Percentiles rank a stretch among this genome's conserved stretches.
Conservation (phyloP, 2,797 vertebrate genomes). For the Brotogeris chrysoptera region DNA sequence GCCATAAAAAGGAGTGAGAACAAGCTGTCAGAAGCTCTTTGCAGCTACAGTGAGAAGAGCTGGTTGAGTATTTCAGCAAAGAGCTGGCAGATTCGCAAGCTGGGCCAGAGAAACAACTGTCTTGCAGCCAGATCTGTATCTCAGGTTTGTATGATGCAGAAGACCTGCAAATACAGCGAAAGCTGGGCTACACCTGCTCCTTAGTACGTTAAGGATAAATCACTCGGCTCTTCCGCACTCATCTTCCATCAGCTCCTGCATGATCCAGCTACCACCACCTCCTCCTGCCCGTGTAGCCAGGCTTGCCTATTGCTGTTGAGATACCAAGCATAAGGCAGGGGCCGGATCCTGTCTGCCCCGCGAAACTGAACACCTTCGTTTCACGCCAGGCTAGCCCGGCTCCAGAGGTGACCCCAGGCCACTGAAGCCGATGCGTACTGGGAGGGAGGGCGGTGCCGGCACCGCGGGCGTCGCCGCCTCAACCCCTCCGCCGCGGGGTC, state of each 20-base stretch:
- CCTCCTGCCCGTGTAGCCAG: too few relatives aligned
- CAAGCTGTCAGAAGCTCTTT: fast-evolving
- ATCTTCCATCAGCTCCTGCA: fast-evolving
- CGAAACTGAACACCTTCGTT: fast-evolving
- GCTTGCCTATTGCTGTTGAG: neutral
- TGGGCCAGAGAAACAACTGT: fast-evolving
- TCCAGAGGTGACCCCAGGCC: fast-evolving
- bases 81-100: too few relatives aligned
- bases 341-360: fast-evolving
- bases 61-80: neutral
- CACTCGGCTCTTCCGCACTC: neutral
- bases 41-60: neutral
- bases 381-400: too few relatives aligned
- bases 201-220: fast-evolving
- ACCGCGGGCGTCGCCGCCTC: neutral
- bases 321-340: fast-evolving
- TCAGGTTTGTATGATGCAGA: neutral
- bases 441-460: fast-evolving
- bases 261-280: fast-evolving
- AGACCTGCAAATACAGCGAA: fast-evolving
- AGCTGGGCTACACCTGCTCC: neutral
- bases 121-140: neutral
- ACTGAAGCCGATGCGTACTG: fast-evolving
- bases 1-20: fast-evolving
- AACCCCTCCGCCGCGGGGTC: neutral